Conservation (phyloP, 2,888 invertebrate genomes). For the Hipparchia sbordonii region DNA sequence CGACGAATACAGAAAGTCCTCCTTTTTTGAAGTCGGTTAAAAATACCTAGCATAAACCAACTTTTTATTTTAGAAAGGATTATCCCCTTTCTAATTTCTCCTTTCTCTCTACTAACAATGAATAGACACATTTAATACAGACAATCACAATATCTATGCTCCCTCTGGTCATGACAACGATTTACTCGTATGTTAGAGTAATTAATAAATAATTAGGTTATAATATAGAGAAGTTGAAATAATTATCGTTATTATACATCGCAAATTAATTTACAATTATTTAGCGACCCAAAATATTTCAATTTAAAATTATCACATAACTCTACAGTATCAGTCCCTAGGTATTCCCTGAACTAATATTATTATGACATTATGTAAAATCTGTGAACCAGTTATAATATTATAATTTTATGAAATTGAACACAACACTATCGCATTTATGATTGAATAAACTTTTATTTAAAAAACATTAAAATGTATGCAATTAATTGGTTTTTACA, state of each 20-base stretch:
- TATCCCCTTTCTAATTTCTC: neutral
- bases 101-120: no score
- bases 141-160: no score
- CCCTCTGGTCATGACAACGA: neutral
- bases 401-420: neutral
- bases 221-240: neutral
- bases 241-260: neutral
- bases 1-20: no score
- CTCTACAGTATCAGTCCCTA: neutral
- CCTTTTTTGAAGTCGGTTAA: no score
- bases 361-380: neutral
- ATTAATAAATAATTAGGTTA: neutral
- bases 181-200: neutral
- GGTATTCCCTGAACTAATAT: neutral
- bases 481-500: no score
- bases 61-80: no score
- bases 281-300: neutral
- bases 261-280: neutral
- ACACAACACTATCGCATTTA: neutral
- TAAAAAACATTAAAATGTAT: no score
- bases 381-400: neutral
- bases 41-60: no score
- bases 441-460: no score
- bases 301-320: slow-evolving; percentile 4
- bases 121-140: no score